These are phyloP conservation scores for Xanthorhoe spadicearia DNA, from an alignment of 2,888 invertebrate species.

Conservation along the genomic window DNA sequence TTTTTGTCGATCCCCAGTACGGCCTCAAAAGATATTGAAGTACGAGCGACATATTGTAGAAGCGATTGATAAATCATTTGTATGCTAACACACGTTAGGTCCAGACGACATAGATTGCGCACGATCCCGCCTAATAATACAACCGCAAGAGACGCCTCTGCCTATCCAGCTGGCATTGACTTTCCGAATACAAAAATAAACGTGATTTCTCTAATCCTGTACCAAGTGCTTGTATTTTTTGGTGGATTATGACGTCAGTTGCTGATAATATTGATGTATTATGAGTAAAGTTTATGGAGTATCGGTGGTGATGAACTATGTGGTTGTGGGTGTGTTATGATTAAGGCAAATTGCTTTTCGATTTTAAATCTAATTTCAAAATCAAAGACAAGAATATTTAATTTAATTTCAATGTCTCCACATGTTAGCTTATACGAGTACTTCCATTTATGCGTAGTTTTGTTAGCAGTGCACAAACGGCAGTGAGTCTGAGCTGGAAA, in stretches of 20 bases:
- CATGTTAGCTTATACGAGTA: not conserved
- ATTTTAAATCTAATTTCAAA: too few species aligned
- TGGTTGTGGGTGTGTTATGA: not conserved
- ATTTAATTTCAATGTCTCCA: too few species aligned
- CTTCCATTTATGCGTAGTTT: not conserved
- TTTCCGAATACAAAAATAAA: conserved; percentile 73
- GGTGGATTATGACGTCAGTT: conserved; percentile 52
- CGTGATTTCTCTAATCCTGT: conserved; percentile 64
- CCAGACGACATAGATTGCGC: conserved; percentile 46
- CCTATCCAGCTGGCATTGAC: conserved; percentile 64
- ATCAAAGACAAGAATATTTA: too few species aligned
- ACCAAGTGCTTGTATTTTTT: conserved; percentile 52
- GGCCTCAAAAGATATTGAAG: not conserved
- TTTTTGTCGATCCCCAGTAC: too few species aligned
- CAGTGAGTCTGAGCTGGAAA: not conserved
- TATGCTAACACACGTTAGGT: conserved; percentile 34
- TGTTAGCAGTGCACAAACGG: not conserved
- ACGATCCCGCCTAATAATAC: conserved; percentile 52
- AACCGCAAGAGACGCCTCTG: conserved; percentile 51
- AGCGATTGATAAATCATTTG: conserved; percentile 4
- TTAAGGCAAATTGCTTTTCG: not conserved
- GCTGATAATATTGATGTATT: conserved; percentile 34
- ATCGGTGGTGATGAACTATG: not conserved
- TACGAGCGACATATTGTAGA: not conserved
- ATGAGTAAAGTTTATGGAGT: conserved; percentile 16